These are phyloP conservation scores for Trichoplusia ni DNA, from an alignment of 1,140 invertebrate genomes.

Conservation along the genomic window DNA sequence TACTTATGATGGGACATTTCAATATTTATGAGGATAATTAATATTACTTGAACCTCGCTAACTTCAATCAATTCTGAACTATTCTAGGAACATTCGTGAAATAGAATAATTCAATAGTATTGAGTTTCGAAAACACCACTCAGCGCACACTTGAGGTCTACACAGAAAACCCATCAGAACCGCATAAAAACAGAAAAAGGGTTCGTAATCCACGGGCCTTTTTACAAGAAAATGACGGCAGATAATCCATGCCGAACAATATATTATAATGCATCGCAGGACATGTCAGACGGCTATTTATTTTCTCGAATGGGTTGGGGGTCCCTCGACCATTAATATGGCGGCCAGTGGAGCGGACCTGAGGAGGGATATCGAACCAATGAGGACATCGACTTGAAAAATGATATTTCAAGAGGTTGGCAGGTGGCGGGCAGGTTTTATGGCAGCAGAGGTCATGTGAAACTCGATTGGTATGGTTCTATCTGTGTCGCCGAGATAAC, in stretches of 20 bases:
- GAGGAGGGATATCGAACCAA: constrained; percentile 63
- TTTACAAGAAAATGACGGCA: constrained; percentile 32
- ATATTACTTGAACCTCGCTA: too few species aligned
- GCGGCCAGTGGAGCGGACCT: constrained; percentile 58
- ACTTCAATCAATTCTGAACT: too few species aligned
- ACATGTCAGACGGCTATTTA: constrained; percentile 69
- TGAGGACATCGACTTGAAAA: constrained; percentile 70
- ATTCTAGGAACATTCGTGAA: too few species aligned
- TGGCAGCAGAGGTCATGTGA: background rate
- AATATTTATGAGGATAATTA: too few species aligned
- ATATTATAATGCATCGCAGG: constrained; percentile 67
- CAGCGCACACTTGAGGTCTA: background rate
- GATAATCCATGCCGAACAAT: constrained; percentile 46
- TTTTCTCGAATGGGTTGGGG: constrained; percentile 56
- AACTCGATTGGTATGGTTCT: constrained; percentile 8
- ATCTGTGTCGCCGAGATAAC: background rate
- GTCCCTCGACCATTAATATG: constrained; percentile 67
- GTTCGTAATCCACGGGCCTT: constrained; percentile 21
- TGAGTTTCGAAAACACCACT: too few species aligned
- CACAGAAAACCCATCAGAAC: constrained; percentile 15
- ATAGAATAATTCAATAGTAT: too few species aligned
- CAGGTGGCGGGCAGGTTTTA: constrained; percentile 40
- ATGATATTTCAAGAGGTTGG: constrained; percentile 52
- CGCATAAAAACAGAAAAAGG: constrained; percentile 8
- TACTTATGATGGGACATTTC: constrained; percentile 1